phyloP scores from a whole-genome alignment of 2,797 vertebrate genomes.

The Gymnocypris eckloni region DNA sequence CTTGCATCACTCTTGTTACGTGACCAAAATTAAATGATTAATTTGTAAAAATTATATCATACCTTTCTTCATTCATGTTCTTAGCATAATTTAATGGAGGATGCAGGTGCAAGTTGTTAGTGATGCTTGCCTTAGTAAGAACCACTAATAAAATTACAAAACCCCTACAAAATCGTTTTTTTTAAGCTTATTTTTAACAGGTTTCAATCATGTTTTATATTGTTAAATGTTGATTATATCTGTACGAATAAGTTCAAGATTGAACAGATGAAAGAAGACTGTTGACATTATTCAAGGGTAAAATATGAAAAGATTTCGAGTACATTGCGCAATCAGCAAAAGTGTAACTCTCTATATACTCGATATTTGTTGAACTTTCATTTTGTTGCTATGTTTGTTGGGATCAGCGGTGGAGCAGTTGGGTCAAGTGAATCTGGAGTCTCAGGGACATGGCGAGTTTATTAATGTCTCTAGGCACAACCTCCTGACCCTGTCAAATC shows the following conservation, averaged over 20 bases:
- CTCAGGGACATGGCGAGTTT: conserved; percentile 57
- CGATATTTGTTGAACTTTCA: conserved; percentile 57
- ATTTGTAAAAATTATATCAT: too few relatives aligned
- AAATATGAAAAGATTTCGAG: conserved; percentile 40
- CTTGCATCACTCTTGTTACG: too few relatives aligned
- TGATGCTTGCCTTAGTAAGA: not conserved
- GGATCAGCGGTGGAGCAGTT: conserved; percentile 49
- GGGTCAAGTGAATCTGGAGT: conserved; percentile 60
- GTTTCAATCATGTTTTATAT: not conserved
- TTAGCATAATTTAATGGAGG: too few relatives aligned
- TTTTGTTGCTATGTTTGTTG: conserved; percentile 58
- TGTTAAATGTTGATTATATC: not conserved
- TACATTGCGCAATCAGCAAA: conserved; percentile 17
- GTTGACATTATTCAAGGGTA: not conserved
- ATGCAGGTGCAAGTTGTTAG: too few relatives aligned
- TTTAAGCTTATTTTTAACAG: not conserved
- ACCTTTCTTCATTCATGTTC: too few relatives aligned
- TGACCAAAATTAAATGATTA: too few relatives aligned
- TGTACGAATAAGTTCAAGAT: not conserved
- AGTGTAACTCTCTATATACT: conserved; percentile 43
- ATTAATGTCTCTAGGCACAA: conserved; percentile 67
- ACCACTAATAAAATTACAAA: not conserved
- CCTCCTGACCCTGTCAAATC: conserved; percentile 68
- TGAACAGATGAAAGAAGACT: not conserved
- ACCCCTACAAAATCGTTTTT: not conserved